Evolutionary conservation across 2,113 vertebrate genomes (phyloP), one percentile per base, ranked within the genome.

Genomic region (Sinocyclocheilus anophthalmus): DNA sequence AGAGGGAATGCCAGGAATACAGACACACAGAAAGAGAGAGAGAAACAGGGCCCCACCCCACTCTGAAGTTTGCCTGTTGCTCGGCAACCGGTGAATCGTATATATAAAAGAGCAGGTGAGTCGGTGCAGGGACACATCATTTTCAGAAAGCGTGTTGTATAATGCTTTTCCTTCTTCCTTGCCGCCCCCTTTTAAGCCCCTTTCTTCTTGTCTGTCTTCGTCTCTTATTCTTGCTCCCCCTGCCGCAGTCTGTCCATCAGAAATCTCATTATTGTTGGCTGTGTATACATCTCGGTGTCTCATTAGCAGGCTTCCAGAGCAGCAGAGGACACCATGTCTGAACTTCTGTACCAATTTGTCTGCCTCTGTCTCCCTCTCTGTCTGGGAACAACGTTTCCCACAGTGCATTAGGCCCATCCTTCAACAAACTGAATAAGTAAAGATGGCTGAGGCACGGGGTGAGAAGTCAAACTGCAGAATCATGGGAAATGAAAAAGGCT

Each of bases 231-330:
- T 22, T 24, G 39, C 81, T 78, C 42, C 69, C 85, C 11, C 4
- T 76, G 57, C 76, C 72, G 84, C 90, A 89, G 89, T 87, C 61
- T 91, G 92, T 93, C 93, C 91, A 93, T 95, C 94, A 94, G 92
- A 92, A 86, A 90, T 93, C 93, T 95, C 93, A 94, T 95, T 94
- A 94, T 92, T 89, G 89, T 90, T 93, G 93, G 91, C 93, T 93
- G 93, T 95, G 94, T 95, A 93, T 95, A 94, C 93, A 94, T 94
- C 92, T 90, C 89, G 88, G 92, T 92, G 92, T 92, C 94, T 95
- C 94, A 94, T 95, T 95, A 95, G 90, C 91, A 90, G 89, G 91
- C 88, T 80, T 89, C 89, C 92, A 91, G 91, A 91, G 90, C 87
- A 91, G 91, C 92, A 88, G 90, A 94, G 93, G 92, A 94, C 94